Base-by-base conservation (phyloP, 2,797 vertebrate species). In the Pelobates cultripes region DNA sequence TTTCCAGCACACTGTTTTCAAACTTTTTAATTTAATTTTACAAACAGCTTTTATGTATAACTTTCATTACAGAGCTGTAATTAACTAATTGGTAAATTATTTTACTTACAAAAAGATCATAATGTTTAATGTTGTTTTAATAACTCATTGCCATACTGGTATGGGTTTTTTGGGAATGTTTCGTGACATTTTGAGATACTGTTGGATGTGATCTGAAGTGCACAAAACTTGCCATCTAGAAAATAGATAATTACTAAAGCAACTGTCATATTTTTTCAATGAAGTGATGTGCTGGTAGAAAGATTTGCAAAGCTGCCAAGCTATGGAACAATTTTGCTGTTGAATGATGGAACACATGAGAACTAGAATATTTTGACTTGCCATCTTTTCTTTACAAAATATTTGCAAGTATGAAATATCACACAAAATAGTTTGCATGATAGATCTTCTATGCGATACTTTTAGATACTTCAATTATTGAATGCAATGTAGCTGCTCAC, bases 211-310 rank as follows among this genome's bases (percentile, higher is more conserved):
- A 79, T 84, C 66, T 79, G 72, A 84, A 84, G 77, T 79, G 82
- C 70, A 44, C 77, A 79, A 84, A 75, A 75, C 82, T 83, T 83
- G 77, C 82, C 82, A 83, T 79, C 82, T 79, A 79, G 82, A 79
- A 79, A 83, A 68, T 53, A 83, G 82, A 83, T 83, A 83, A 83
- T 83, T 83, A 83, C 82, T 79, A 77, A 83, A 83, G 82, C 82
- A 83, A 72, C 82, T 84, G 82, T 84, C 82, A 84, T 84, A 77
- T 79, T 79, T 28, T 84, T 69, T 75, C 77, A 84, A 84, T 84
- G 77, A 84, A 79, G 72, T 75, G 73, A 84, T 79, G 82, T 84
- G 82, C 75, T 84, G 77, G 82, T 75, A 79, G 82, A 78, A 75
- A 64, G 77, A 84, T 79, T 79, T 84, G 82, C 60, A 75, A 79